phyloP scores from a whole-genome alignment of 30 jellyfish, hydroid and myxozoan genomes.

The Aurelia coerulea region DNA sequence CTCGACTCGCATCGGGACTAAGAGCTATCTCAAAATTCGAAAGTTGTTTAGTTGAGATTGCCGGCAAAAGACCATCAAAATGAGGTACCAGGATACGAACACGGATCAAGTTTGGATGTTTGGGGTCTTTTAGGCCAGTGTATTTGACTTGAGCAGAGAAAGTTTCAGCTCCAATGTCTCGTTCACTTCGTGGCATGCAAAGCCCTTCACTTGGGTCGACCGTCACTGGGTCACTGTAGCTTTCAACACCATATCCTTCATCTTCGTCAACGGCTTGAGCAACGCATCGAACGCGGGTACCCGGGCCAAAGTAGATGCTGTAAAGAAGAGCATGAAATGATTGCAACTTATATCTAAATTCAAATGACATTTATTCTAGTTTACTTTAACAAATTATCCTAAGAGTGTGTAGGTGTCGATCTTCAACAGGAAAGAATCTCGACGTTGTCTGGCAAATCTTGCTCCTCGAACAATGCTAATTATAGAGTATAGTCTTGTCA shows the following conservation, averaged over 20 bases:
- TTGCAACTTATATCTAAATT: too few relatives aligned
- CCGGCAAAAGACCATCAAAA: constrained; percentile 94
- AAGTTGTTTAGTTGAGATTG: constrained; percentile 85
- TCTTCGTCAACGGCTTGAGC: constrained; percentile 93
- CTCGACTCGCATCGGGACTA: constrained; percentile 94
- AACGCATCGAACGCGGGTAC: constrained; percentile 89
- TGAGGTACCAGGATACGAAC: constrained; percentile 92
- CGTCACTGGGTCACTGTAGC: constrained; percentile 79
- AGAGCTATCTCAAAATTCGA: constrained; percentile 81
- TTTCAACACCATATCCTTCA: constrained; percentile 83
- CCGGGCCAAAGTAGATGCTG: constrained; percentile 92
- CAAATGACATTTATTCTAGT: too few relatives aligned
- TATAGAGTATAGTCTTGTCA: too few relatives aligned
- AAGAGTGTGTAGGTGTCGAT: too few relatives aligned
- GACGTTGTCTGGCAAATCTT: too few relatives aligned
- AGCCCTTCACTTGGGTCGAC: constrained; percentile 86
- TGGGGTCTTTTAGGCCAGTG: constrained; percentile 90
- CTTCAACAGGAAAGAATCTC: too few relatives aligned
- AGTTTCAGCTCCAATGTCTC: constrained; percentile 90
- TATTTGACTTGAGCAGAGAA: constrained; percentile 97
- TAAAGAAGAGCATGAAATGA: not conserved
- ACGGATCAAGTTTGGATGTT: constrained; percentile 84
- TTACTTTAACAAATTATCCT: too few relatives aligned
- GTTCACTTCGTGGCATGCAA: constrained; percentile 87
- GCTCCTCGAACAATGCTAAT: too few relatives aligned